Conservation (phyloP, 2,888 invertebrate species). For the Tetheella fluctuosa region DNA sequence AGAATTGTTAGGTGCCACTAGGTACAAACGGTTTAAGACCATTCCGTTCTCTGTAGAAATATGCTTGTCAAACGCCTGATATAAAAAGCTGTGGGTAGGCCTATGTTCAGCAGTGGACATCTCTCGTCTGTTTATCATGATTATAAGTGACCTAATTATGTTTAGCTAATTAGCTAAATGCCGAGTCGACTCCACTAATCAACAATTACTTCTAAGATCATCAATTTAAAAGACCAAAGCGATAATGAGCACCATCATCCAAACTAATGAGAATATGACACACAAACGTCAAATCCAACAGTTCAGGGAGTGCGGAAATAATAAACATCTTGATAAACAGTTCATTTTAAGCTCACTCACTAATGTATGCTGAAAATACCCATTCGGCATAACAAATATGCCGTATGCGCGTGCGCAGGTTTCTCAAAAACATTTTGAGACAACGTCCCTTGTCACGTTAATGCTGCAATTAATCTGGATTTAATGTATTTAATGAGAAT, state of each 20-base stretch:
- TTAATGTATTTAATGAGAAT: neutral
- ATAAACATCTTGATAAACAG: constrained; percentile 4
- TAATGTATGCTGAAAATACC: neutral
- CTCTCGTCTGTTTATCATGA: too few relatives aligned
- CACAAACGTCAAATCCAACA: neutral
- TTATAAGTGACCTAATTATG: too few relatives aligned
- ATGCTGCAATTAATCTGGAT: neutral
- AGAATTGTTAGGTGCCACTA: too few relatives aligned
- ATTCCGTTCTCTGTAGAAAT: too few relatives aligned
- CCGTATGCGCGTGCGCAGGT: neutral
- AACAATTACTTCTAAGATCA: neutral
- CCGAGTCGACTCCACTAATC: neutral
- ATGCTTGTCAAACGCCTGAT: too few relatives aligned
- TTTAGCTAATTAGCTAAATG: too few relatives aligned
- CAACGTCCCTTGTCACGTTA: neutral
- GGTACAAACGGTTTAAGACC: too few relatives aligned
- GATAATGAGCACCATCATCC: neutral
- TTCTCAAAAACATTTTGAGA: neutral
- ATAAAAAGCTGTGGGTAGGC: too few relatives aligned
- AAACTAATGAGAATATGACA: neutral
- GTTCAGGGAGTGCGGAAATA: neutral
- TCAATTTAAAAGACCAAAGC: neutral
- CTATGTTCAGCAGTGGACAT: too few relatives aligned
- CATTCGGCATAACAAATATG: too few relatives aligned
- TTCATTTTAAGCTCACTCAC: neutral